phyloP scores from a whole-genome alignment of 2,888 invertebrate genomes.

The Mongoloraphidia duomilia region DNA sequence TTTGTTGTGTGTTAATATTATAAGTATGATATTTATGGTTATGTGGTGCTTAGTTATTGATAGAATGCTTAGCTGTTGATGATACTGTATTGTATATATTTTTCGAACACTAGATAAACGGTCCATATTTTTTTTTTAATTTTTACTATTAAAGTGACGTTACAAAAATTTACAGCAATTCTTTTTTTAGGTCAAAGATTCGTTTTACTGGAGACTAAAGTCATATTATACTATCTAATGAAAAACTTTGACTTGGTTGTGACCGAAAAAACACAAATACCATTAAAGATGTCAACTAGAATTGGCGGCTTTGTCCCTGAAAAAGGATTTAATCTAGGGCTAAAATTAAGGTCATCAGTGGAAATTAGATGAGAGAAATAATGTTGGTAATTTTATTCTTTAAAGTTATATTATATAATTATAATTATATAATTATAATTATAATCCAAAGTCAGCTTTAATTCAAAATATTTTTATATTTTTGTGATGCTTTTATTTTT shows the following conservation, averaged over 20 bases:
- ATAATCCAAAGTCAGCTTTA: background rate
- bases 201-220: conserved; percentile 11
- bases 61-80: no score
- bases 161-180: background rate
- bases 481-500: no score
- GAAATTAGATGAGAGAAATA: background rate
- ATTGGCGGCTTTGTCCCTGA: background rate
- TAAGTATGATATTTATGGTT: no score
- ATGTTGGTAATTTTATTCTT: background rate
- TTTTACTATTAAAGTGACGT: no score
- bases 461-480: no score
- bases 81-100: no score
- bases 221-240: background rate
- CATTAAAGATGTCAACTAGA: conserved; percentile 15
- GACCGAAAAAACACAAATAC: conserved; percentile 3
- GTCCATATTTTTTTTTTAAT: no score
- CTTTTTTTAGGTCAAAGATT: conserved; percentile 11
- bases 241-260: background rate
- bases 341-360: background rate
- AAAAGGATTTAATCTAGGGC: background rate
- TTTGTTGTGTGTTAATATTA: no score
- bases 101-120: no score
- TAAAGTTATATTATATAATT: background rate
- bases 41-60: no score
- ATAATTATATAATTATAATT: background rate